Evolutionary conservation across 2,888 invertebrate genomes (phyloP).

Genomic region (Drosophila yooni): DNA sequence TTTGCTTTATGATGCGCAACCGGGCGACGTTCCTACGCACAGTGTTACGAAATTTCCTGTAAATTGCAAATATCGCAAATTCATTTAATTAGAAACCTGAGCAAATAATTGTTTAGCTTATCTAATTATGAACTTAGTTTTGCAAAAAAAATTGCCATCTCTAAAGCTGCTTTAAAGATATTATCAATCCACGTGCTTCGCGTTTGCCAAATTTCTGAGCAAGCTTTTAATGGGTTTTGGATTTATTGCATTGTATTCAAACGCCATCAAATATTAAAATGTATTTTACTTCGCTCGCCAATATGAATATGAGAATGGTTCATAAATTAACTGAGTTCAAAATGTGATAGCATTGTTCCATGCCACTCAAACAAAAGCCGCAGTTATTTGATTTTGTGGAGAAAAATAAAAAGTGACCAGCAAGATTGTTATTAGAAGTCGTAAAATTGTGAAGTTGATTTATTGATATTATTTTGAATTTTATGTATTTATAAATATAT

Average conservation of each 20-base stretch:
- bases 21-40: conserved; percentile 68
- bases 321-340: not conserved
- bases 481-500: not conserved
- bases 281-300: not conserved
- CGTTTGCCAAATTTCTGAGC: not conserved
- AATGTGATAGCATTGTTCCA: not conserved
- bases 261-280: not conserved
- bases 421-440: not conserved
- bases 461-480: not conserved
- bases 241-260: not conserved
- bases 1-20: conserved; percentile 85
- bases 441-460: not conserved
- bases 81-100: not conserved
- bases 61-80: not conserved
- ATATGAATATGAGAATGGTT: conserved; percentile 8
- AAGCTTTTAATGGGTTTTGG: not conserved
- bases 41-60: conserved; percentile 20
- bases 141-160: not conserved
- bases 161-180: not conserved
- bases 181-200: not conserved
- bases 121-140: not conserved
- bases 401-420: not conserved
- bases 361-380: too few relatives aligned
- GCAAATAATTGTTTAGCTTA: not conserved
- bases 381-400: not conserved